Percentiles rank a stretch among this genome's conserved stretches.
phyloP scores from a whole-genome alignment of 2,888 invertebrate species.

The Cheilosia soror region DNA sequence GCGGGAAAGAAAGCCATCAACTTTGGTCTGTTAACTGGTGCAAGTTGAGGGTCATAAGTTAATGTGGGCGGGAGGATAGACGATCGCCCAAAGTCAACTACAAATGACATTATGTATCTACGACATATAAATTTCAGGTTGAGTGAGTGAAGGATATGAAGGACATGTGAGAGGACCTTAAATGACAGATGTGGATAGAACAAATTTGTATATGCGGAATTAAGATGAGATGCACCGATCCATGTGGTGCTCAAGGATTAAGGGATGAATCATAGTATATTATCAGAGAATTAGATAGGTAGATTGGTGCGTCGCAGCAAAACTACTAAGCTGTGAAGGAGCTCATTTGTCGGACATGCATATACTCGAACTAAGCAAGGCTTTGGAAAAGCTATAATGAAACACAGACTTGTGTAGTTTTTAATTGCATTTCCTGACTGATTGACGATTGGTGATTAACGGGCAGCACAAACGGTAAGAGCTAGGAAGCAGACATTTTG shows the following conservation, averaged over 20 bases:
- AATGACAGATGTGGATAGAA: constrained; percentile 14
- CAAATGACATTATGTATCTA: constrained; percentile 5
- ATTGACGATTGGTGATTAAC: too few species aligned
- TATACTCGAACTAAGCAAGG: too few species aligned
- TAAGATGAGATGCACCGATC: constrained; percentile 34
- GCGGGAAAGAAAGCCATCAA: constrained; percentile 55
- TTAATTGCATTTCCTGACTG: too few species aligned
- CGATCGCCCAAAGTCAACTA: constrained; percentile 30
- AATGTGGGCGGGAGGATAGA: not conserved
- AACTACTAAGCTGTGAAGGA: too few species aligned
- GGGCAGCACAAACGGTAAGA: too few species aligned
- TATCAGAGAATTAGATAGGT: not conserved
- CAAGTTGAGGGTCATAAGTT: constrained; percentile 21
- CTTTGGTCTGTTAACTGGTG: constrained; percentile 54
- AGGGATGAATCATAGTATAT: constrained; percentile 28
- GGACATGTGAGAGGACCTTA: not conserved
- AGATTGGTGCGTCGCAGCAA: too few species aligned
- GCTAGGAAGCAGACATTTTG: too few species aligned
- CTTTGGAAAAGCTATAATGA: too few species aligned
- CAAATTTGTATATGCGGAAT: constrained; percentile 18
- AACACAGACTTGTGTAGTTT: too few species aligned
- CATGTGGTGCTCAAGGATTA: constrained; percentile 15
- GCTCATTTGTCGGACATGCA: too few species aligned
- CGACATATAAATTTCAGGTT: constrained; percentile 4
- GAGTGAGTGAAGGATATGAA: not conserved